Evolutionary conservation across 2,888 invertebrate genomes (phyloP), one percentile per base, ranked within the genome.

Genomic region (Cephus rjabovi): DNA sequence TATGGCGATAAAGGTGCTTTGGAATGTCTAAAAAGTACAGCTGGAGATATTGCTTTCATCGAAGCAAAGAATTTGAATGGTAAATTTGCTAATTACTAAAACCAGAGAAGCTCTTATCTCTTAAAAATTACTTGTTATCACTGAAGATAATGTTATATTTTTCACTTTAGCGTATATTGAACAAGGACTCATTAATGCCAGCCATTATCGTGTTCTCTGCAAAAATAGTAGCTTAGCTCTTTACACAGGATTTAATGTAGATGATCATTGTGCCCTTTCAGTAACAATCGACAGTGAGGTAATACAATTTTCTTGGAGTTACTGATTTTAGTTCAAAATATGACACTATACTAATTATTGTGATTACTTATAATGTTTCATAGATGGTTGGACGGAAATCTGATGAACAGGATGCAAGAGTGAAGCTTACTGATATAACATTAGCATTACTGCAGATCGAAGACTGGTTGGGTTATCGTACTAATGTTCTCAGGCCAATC

Each of bases 251-350:
- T 92, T 94, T 31, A 79, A 87, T 56, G 92, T 94, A 0, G 94
- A 94, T 80, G 92, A 93, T 11, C 86, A 87, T 79, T 95, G 95
- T 81, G 92, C 94, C 0, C 90, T 95, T 12, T 93, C 94, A 0
- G 91, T 93, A 34, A 93, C 94, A 0, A 94, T 94, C 1, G 94
- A 94, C 81, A 94, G 94, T 30, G 95, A 95, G 90, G 92, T 95
- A 83, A 79, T 15, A 0, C 0, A 56, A 23, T 6, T 56, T 56
- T 56, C 6, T 33, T 77, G 31, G 4, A 23, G 34, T 68, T n/a
- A 73, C 30, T 31, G 30, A 23, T 15, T 34, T 31, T 74, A 73
- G 37, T 33, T 31, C 4, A n/a, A 15, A 69, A 56, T 35, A 30
- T 73, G 34, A 12, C 6, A 40, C 6, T 12, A 15, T 75, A 40